phyloP scores from a whole-genome alignment of 1,140 invertebrate species.

The Drosophila ananassae region DNA sequence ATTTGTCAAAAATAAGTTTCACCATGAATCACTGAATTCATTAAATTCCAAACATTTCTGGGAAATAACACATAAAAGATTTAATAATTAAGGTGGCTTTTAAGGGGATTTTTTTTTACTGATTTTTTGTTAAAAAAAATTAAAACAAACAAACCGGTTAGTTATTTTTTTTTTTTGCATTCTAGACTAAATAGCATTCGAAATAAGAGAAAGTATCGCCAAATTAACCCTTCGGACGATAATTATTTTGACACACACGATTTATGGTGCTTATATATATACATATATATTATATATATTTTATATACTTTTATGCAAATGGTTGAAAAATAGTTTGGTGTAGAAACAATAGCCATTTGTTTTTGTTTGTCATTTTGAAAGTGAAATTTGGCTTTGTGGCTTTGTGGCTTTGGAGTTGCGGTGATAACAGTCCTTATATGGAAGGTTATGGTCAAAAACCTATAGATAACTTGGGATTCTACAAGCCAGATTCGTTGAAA shows the following conservation, averaged over 20 bases:
- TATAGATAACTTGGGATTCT: too few species aligned
- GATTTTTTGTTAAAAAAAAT: not conserved
- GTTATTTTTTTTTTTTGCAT: not conserved
- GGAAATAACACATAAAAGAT: not conserved
- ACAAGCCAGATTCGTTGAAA: too few species aligned
- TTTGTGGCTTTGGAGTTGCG: not conserved
- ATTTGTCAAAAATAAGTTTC: not conserved
- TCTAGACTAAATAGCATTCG: not conserved
- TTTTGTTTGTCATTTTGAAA: not conserved
- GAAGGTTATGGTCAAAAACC: too few species aligned
- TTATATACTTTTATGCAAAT: not conserved
- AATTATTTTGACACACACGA: constrained; percentile 10
- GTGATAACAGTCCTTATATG: too few species aligned
- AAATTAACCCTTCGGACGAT: not conserved
- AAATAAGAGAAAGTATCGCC: constrained; percentile 5
- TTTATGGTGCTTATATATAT: not conserved
- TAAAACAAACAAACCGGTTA: not conserved
- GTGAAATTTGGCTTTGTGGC: not conserved
- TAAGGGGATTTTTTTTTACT: not conserved
- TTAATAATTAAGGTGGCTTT: not conserved
- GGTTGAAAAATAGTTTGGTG: not conserved
- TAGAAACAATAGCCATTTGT: constrained; percentile 1
- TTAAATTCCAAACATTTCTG: not conserved
- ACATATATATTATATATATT: not conserved
- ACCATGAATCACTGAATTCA: not conserved